Percentiles rank a stretch among this genome's conserved stretches.
Conservation (phyloP, 2,888 invertebrate genomes). For the Acholoe squamosa region DNA sequence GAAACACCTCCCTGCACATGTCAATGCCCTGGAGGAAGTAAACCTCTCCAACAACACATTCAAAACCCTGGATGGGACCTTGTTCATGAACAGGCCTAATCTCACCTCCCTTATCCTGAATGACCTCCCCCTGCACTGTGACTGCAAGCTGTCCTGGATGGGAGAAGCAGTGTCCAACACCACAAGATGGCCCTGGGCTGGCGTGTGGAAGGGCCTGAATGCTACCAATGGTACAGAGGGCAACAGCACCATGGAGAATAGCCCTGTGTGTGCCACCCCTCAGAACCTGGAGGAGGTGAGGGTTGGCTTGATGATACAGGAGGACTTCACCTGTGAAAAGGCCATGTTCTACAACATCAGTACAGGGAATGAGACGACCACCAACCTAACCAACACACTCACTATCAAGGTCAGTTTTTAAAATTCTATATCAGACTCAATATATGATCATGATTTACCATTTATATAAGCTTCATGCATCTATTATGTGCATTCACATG, state of each 20-base stretch:
- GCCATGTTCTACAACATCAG: slow-evolving; percentile 27
- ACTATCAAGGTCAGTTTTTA: not conserved
- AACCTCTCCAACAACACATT: slow-evolving; percentile 37
- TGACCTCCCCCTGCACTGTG: slow-evolving; percentile 18
- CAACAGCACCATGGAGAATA: too few species aligned
- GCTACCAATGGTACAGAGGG: not conserved
- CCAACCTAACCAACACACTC: slow-evolving; percentile 23
- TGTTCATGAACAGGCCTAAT: slow-evolving; percentile 43
- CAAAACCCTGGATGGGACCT: slow-evolving; percentile 2
- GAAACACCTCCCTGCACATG: not conserved
- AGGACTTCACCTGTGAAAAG: slow-evolving; percentile 47
- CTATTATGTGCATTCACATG: too few species aligned
- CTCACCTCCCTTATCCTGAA: not conserved
- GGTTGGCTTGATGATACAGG: not conserved
- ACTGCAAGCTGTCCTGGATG: slow-evolving; percentile 36
- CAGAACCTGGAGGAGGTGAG: not conserved
- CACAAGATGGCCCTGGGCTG: slow-evolving; percentile 29
- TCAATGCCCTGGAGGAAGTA: slow-evolving; percentile 28
- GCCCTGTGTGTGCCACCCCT: not conserved
- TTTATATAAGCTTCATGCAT: too few species aligned
- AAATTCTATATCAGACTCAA: too few species aligned
- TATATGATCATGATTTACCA: too few species aligned
- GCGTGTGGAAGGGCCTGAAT: not conserved
- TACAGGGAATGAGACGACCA: not conserved
- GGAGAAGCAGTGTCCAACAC: not conserved